Base-by-base conservation (phyloP, 1,140 invertebrate species). In the Drosophila tsacasi region DNA sequence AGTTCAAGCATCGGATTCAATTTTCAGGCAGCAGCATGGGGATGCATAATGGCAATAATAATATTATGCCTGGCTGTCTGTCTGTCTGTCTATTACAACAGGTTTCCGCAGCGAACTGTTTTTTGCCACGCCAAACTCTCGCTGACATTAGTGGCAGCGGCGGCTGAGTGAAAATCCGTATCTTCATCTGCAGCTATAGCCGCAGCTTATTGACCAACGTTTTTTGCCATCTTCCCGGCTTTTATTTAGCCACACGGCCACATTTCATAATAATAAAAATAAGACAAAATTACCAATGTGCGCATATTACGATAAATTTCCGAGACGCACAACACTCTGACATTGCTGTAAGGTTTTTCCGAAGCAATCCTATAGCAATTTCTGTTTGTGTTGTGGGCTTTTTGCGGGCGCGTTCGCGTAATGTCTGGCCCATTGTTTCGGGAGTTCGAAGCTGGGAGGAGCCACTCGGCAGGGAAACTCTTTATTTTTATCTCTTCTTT, bases 241-340 rank as follows among this genome's bases (percentile, higher is more conserved):
- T 87, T 83, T 87, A 76, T 76, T 77, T 80, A 71, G 50, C 65
- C 73, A 66, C 73, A 59, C 58, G 63, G 59, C 21, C 37, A 25
- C 54, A 79, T 89, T 89, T 89, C 85, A 89, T 90, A 83, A 87
- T 87, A 79, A 83, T 57, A 79, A 83, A 83, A 79, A 85, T 89
- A 81, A 82, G 78, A 89, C 69, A 54, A 89, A 89, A 89, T 89
- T 90, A 89, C 85, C 81, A 90, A 89, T 90, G 86, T 77, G 75
- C 86, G 81, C 78, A 74, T 82, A 89, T 90, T 79, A 89, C 81
- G 81, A 89, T 90, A 89, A 85, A 89, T 90, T 90, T 76, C 72
- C 67, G 46, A 78, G 30, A 52, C 47, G 27, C 58, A 64, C 67
- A 58, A 81, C 60, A 44, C 19, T 25, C 35, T 54, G 32, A 57